Conservation (phyloP, 92 coral and sea anemone species). For the Blastomussa wellsi region DNA sequence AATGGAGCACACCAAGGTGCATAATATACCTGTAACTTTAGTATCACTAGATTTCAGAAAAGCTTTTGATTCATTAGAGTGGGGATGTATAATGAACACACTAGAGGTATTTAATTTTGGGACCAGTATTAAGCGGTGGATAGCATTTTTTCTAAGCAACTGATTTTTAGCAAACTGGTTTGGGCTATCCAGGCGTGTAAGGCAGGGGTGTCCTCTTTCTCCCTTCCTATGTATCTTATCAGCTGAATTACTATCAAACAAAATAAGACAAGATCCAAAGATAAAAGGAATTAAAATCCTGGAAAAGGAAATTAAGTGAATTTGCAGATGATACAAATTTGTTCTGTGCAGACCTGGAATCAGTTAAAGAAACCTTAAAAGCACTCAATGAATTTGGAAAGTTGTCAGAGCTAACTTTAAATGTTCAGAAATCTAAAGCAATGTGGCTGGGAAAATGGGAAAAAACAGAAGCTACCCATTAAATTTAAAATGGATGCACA, state of each 20-base stretch:
- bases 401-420: neutral
- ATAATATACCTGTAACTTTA: constrained; percentile 19
- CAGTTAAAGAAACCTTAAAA: neutral
- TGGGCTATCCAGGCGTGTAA: neutral
- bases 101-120: constrained; percentile 34
- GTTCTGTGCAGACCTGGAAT: no score
- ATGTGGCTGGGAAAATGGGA: constrained; percentile 8
- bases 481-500: no score
- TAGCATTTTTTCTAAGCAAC: no score
- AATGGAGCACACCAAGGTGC: neutral
- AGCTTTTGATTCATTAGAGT: constrained; percentile 42
- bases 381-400: constrained; percentile 1
- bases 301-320: neutral
- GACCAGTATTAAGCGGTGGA: constrained; percentile 1
- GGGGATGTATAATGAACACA: constrained; percentile 19
- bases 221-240: neutral
- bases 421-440: constrained; percentile 8
- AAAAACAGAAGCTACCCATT: no score
- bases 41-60: constrained; percentile 20
- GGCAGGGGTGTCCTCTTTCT: neutral
- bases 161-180: no score
- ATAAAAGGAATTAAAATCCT: neutral
- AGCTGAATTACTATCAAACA: neutral
- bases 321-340: no score
- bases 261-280: neutral